Base-by-base conservation (phyloP, 1,140 invertebrate species). In the Magallana ariakensis region DNA sequence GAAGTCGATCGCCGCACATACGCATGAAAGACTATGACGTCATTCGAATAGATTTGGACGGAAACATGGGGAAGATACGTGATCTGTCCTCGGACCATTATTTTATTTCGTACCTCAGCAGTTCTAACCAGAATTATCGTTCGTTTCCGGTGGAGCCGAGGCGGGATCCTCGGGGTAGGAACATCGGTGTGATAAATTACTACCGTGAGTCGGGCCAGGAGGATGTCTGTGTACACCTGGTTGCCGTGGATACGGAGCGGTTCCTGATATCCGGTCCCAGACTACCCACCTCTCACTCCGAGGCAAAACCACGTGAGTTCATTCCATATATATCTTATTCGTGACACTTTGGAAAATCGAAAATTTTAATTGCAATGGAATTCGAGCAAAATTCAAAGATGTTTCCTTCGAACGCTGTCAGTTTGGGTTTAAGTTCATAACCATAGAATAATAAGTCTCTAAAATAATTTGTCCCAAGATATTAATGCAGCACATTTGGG, bases 91-190 rank as follows among this genome's bases (percentile, higher is more conserved):
- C 82, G 19, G 87, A 90, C 19, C 88, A 89, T 85, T 91, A 89
- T 46, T 90, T 86, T 46, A 89, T 91, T n/a, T 85, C 88, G 9
- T 91, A 87, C 58, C 85, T 90, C 3, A 89, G 85, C 54, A 91
- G 89, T 84, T 88, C 87, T 60, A 53, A 88, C 15, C 87, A 91
- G 58, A 91, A 91, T 56, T 90, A 86, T 60, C 75, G 90, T 22
- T 87, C 90, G 10, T 91, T 91, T 66, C 89, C 89, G 11, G 87
- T 91, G 16, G 90, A 91, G 83, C 84, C 85, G 53, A 60, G 89
- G n/a, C 85, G 88, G 56, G 90, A 91, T 85, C 88, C 87, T 3
- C 62, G 85, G 11, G 87, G 87, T 7, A 66, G 87, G 22, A 66
- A 86, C 19, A 70, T 86, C 13, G 87, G 87, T 11, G 81, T 88